phyloP scores from a whole-genome alignment of 2,113 vertebrate species.

The Lamprologus ornatipinnis region DNA sequence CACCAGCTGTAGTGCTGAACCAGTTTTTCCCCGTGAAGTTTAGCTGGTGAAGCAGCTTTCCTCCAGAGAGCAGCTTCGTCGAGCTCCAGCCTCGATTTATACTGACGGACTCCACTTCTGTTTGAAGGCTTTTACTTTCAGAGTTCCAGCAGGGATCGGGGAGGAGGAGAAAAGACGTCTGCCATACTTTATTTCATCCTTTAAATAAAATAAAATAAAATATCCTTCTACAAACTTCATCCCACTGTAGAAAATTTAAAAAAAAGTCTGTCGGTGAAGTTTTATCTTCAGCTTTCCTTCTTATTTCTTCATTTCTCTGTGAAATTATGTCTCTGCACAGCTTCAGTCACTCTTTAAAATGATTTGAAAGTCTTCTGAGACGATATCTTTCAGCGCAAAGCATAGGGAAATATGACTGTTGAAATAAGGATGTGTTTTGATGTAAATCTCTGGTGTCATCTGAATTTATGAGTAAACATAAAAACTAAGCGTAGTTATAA shows the following conservation, averaged over 20 bases:
- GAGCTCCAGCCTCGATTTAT: background rate
- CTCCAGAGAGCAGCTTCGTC: constrained; percentile 20
- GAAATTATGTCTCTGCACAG: background rate
- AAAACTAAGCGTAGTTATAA: constrained; percentile 12
- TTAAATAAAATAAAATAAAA: background rate
- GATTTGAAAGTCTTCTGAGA: background rate
- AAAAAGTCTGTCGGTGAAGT: background rate
- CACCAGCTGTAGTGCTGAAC: constrained; percentile 2
- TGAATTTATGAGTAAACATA: constrained; percentile 31
- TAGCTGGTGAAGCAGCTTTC: constrained; percentile 10
- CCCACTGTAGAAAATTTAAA: background rate
- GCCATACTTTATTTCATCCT: constrained; percentile 7
- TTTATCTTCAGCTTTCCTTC: background rate
- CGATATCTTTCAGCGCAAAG: background rate
- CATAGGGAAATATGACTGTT: background rate
- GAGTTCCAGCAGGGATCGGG: background rate
- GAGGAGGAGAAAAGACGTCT: background rate
- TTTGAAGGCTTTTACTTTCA: constrained; percentile 7
- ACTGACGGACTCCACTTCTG: constrained; percentile 2
- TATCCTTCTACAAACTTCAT: background rate
- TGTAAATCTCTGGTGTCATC: constrained; percentile 18
- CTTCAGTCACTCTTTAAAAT: background rate
- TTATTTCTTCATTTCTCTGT: background rate
- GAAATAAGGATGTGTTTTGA: constrained; percentile 2
- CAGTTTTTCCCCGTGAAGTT: constrained; percentile 7